Base-by-base conservation (phyloP, 1,140 invertebrate genomes). In the Panagrolaimus sp. region DNA sequence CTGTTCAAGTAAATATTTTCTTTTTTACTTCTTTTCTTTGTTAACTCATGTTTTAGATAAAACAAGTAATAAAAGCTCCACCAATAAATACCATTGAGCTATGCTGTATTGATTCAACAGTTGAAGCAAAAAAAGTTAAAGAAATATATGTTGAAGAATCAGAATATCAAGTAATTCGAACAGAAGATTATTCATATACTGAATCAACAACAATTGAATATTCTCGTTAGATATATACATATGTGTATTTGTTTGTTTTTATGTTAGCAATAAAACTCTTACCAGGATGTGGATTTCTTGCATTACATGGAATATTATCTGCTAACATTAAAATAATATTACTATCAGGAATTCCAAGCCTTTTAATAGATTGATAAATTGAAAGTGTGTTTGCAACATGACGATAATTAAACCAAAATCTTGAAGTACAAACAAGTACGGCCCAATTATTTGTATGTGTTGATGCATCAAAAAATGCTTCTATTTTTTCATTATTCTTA, bases 391-490 rank as follows among this genome's bases (percentile, higher is more conserved):
- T 99, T 0, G 96, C 93, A 13, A 97, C 93, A 89, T 99, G 96
- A 9, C 96, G 88, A 84, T 99, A 99, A 84, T 99, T 99, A 78
- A 98, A 98, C 96, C 96, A 99, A 85, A 98, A 98, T 66, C 95
- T 86, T 1, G 94, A 98, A 0, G 95, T 96, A 82, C 97, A 93
- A 0, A 98, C 95, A 66, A 99, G 85, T 13, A 99, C 94, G 4
- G 96, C 96, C 96, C 96, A 99, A 84, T 98, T 99, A 83, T 98
- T 98, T 2, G 94, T 94, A 82, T 98, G 95, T 20, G 68, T 67
- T 42, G 68, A 70, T 23, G 25, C 13, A 4, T 20, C 46, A 64
- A 70, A 70, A 31, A 70, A 70, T 20, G 48, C n/a, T 13, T 44
- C 44, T 9, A 67, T 23, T 45, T 47, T 4, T 8, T 57, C 51